Evolutionary conservation across 2,888 invertebrate genomes (phyloP), one percentile per base, ranked within the genome.

Genomic region (Drosophila mayaguana): DNA sequence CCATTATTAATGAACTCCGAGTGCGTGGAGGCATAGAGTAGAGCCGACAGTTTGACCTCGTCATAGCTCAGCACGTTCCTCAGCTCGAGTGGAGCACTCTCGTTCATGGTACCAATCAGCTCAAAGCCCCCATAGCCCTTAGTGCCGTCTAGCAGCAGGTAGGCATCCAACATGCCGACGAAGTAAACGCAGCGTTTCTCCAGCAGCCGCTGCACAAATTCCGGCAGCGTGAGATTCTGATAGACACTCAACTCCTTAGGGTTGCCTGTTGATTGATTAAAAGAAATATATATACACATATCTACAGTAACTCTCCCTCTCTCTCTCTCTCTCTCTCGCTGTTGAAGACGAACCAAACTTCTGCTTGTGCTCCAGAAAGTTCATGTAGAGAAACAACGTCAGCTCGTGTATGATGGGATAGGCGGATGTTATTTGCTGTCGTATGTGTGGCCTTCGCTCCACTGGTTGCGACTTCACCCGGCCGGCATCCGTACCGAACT

Each of bases 401-500:
- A 94, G 93, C 84, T 96, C 96, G 80, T 96, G 96, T 64, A 96
- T 93, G 2, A 96, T 80, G 0, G 96, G 96, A 90, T 96, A 96
- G 0, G 94, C 95, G 0, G 95, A 95, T 0, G 93, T 93, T 25
- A 91, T 90, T 69, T 93, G 92, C 45, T 90, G 38, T 43, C 81
- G 74, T 42, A 93, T 93, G 4, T 61, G 12, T 1, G 65, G 42
- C 61, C 80, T 61, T 7, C 93, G 90, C 20, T 80, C 75, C 53
- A 59, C 62, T 3, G 92, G 92, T 42, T 92, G 92, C 2, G 81
- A 71, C 25, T 85, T 78, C 2, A 92, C 88, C 12, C 92, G 90
- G n/a, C 92, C 92, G 0, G 81, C 89, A 16, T 91, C 80, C 1
- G 83, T 91, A 12, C 84, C 88, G 67, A 93, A 92, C 92, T 92